Conservation (phyloP, 2,888 invertebrate genomes). For the Ornithoptera priamus region DNA sequence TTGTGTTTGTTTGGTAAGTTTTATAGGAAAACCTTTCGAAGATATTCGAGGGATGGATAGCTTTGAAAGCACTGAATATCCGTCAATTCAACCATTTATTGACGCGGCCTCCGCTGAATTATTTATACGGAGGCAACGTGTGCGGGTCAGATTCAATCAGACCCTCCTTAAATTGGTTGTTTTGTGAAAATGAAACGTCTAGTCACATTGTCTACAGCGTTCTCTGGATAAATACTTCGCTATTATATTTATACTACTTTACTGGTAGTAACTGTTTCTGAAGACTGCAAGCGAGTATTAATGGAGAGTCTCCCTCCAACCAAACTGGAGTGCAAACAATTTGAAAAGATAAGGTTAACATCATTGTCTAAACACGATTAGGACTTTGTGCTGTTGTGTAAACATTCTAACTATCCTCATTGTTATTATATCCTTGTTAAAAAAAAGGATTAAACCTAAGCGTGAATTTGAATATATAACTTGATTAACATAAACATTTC, state of each 20-base stretch:
- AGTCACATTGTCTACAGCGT: slow-evolving; percentile 9
- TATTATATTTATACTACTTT: background rate
- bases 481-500: no score
- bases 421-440: no score
- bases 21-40: background rate
- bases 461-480: no score
- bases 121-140: slow-evolving; percentile 34
- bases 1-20: background rate
- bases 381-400: no score
- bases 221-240: background rate
- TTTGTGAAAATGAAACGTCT: slow-evolving; percentile 17
- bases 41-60: slow-evolving; percentile 3
- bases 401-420: no score
- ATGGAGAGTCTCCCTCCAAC: no score
- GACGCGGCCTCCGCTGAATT: slow-evolving; percentile 34
- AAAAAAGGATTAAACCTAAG: no score
- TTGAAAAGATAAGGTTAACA: no score
- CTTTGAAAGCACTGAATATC: slow-evolving; percentile 33
- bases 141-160: slow-evolving; percentile 29
- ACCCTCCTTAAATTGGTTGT: slow-evolving; percentile 23
- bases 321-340: no score
- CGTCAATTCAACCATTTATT: slow-evolving; percentile 39
- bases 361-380: no score
- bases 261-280: no score
- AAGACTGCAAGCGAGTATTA: no score